Evolutionary conservation across 1,140 invertebrate species (phyloP).

Genomic region (Pseudachorutes palmiensis): DNA sequence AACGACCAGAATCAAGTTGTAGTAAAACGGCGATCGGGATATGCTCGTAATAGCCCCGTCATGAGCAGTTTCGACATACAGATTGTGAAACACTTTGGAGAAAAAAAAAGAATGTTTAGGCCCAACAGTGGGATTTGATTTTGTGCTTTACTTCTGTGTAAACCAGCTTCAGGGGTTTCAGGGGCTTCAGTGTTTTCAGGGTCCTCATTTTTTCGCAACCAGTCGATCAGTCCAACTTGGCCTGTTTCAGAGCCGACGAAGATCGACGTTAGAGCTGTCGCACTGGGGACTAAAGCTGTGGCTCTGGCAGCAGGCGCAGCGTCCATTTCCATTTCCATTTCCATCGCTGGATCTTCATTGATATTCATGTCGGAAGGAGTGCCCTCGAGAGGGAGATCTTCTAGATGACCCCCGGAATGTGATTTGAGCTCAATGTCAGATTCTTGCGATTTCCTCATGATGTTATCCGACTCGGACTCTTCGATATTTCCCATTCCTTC

Average conservation of each 20-base stretch:
- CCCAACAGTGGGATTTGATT: background rate
- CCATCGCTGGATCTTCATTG: too few species aligned
- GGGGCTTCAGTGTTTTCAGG: conserved; percentile 16
- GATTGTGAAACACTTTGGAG: conserved; percentile 22
- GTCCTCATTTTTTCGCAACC: conserved; percentile 30
- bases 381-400: too few species aligned
- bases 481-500: too few species aligned
- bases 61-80: conserved; percentile 31
- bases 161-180: too few species aligned
- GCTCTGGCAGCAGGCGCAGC: too few species aligned
- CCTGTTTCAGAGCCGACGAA: conserved; percentile 32
- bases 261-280: conserved; percentile 23
- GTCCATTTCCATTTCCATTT: too few species aligned
- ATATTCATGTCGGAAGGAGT: too few species aligned
- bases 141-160: conserved; percentile 25
- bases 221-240: conserved; percentile 25
- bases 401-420: too few species aligned
- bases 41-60: conserved; percentile 45
- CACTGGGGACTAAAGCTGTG: too few species aligned
- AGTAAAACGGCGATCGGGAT: conserved; percentile 46
- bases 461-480: too few species aligned
- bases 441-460: too few species aligned
- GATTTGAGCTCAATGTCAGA: too few species aligned
- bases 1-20: conserved; percentile 45
- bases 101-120: conserved; percentile 5